These are phyloP conservation scores for Danionella dracula DNA, from an alignment of 2,797 vertebrate species.

Conservation along the genomic window DNA sequence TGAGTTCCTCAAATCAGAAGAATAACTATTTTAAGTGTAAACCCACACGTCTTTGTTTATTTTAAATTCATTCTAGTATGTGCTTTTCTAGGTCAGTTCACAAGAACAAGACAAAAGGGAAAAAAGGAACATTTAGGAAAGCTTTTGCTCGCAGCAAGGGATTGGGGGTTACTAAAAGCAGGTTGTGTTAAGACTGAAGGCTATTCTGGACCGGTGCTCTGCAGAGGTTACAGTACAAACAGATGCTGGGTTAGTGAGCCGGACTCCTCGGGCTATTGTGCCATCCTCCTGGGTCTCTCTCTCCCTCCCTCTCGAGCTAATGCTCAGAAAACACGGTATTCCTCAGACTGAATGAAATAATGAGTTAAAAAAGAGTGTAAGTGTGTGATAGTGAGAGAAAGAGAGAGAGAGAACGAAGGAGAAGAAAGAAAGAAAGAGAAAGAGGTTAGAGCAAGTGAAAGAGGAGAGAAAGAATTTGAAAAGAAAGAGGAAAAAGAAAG, in stretches of 20 bases:
- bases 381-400: no score
- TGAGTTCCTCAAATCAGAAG: no score
- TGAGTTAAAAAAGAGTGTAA: no score
- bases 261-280: conserved; percentile 58
- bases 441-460: background rate
- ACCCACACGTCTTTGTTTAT: no score
- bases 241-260: background rate
- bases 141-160: background rate
- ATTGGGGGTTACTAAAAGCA: conserved; percentile 2
- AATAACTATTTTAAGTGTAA: no score
- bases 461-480: background rate
- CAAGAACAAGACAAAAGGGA: background rate
- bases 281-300: conserved; percentile 38
- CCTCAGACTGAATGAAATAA: no score
- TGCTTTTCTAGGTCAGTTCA: background rate
- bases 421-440: conserved; percentile 23
- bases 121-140: background rate
- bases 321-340: background rate
- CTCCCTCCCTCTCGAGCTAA: background rate
- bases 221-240: conserved; percentile 25
- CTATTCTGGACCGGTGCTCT: conserved; percentile 6
- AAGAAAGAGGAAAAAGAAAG: background rate
- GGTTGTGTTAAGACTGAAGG: conserved; percentile 4
- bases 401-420: no score
- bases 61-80: background rate